Conservation (phyloP, 2,797 vertebrate species). For the Lemur catta region DNA sequence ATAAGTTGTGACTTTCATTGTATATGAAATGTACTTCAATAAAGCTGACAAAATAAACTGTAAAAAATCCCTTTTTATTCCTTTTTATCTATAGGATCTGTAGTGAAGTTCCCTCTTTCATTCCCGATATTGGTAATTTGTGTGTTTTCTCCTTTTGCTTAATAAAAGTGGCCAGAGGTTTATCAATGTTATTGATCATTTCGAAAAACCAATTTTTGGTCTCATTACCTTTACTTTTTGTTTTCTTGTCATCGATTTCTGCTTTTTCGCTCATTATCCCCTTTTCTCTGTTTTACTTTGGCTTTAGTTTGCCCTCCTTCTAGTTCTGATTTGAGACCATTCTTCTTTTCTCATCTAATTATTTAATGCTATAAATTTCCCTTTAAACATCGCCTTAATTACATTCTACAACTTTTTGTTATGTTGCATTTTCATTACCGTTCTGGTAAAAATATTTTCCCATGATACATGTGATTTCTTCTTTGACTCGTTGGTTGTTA, state of each 20-base stretch:
- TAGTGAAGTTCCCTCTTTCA: background rate
- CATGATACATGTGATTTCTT: background rate
- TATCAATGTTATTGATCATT: background rate
- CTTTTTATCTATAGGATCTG: background rate
- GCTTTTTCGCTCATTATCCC: background rate
- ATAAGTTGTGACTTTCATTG: background rate
- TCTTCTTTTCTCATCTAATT: background rate
- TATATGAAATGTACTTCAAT: background rate
- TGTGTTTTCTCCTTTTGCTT: background rate
- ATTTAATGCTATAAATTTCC: background rate
- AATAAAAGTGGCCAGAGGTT: background rate
- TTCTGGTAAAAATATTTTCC: background rate
- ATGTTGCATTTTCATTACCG: background rate
- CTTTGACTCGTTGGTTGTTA: background rate
- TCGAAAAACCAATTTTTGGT: background rate
- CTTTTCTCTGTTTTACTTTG: background rate
- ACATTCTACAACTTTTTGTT: background rate
- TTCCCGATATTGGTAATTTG: background rate
- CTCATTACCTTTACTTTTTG: background rate
- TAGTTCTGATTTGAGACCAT: background rate
- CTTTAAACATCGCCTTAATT: background rate
- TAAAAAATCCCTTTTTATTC: background rate
- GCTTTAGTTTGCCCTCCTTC: background rate
- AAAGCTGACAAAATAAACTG: background rate
- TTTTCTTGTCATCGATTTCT: background rate